These are phyloP conservation scores for Acrocephalus scirpaceus DNA, from an alignment of 2,797 vertebrate genomes.

Conservation along the genomic window DNA sequence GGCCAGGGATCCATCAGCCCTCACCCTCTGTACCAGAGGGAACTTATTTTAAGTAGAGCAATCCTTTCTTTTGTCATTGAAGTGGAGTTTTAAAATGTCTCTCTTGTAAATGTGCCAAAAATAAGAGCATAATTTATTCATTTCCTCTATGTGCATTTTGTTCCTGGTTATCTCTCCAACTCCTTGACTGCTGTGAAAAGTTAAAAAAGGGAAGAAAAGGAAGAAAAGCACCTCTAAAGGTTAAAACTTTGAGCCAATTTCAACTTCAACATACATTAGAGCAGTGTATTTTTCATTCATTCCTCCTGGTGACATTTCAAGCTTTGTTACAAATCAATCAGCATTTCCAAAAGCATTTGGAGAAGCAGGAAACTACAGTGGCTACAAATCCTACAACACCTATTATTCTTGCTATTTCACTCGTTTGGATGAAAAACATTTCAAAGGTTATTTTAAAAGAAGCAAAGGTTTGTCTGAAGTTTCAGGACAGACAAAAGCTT, in stretches of 20 bases:
- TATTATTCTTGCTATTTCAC: slow-evolving; percentile 6
- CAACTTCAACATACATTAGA: neutral
- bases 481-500: slow-evolving; percentile 4
- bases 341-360: slow-evolving; percentile 51
- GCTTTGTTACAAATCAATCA: slow-evolving; percentile 62
- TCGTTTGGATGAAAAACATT: neutral
- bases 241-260: slow-evolving; percentile 52
- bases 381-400: slow-evolving; percentile 4
- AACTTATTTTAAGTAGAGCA: neutral
- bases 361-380: neutral
- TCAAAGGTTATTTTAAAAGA: slow-evolving; percentile 15
- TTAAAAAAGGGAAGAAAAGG: neutral
- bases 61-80: neutral
- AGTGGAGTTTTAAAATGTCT: neutral
- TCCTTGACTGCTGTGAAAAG: neutral
- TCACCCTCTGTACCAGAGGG: rapidly evolving
- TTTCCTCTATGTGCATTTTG: neutral
- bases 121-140: slow-evolving; percentile 11
- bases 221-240: slow-evolving; percentile 23
- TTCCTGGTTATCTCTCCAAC: neutral
- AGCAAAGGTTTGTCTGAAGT: neutral
- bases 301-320: slow-evolving; percentile 50
- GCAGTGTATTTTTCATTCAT: slow-evolving; percentile 21
- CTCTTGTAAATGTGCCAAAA: slow-evolving; percentile 14
- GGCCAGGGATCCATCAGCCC: neutral